Evolutionary conservation across 2,113 vertebrate genomes (phyloP), one percentile per base, ranked within the genome.

Genomic region (Phylloscopus whistleri): DNA sequence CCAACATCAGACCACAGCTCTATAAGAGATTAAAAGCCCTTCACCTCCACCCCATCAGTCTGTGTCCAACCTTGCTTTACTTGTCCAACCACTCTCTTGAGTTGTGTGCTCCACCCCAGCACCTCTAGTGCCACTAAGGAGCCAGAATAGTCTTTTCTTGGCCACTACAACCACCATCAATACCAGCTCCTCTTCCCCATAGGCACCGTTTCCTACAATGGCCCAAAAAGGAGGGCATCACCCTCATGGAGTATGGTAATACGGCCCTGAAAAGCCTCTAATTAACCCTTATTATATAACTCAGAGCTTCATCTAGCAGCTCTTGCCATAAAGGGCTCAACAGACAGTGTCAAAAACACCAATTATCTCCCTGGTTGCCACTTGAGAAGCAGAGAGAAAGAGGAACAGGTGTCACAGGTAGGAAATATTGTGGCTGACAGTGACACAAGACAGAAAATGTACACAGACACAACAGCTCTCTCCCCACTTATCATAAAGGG

Each of bases 251-350:
- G 3, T 74, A 35, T 73, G 76, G 62, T 69, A 91, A 91, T 64
- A 75, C 13, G 92, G 86, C 44, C 80, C 89, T 74, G n/a, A 84
- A 96, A 86, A 79, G 39, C 77, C 87, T 94, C 73, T 94, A 96
- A 95, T 96, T 96, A 96, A 91, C 43, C 20, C 74, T 95, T 85
- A 94, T 96, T 91, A 96, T 82, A 67, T 94, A 95, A 94, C 87
- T 94, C 86, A 89, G 2, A 10, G 77, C 82, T 95, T 94, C 51
- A 87, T 95, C 70, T 84, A 75, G 66, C 82, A 93, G 81, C 46
- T 62, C 16, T 89, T 85, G 67, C 77, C 62, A 77, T 62, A 86
- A 84, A 95, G 37, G 41, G 68, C 74, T 95, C 85, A 95, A 93
- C 73, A 96, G 77, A 87, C 43, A 35, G 62, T 49, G 56, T 92